phyloP scores from a whole-genome alignment of 2,888 invertebrate genomes.

The Orchesellides sinensis region DNA sequence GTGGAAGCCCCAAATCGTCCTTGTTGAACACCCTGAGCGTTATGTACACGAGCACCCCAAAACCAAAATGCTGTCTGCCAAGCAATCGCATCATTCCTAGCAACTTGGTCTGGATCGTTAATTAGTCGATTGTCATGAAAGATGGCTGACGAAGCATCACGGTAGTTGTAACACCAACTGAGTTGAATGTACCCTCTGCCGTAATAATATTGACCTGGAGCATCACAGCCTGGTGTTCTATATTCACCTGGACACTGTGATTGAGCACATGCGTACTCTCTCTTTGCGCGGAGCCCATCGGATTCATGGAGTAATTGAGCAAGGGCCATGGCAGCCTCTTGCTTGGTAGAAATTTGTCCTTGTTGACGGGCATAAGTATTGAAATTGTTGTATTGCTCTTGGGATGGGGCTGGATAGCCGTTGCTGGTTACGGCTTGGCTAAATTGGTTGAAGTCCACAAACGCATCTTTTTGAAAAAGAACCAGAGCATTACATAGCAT shows the following conservation, averaged over 20 bases:
- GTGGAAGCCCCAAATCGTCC: constrained; percentile 65
- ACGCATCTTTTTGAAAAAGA: neutral
- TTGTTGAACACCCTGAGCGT: constrained; percentile 35
- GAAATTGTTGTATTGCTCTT: constrained; percentile 49
- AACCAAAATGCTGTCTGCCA: constrained; percentile 67
- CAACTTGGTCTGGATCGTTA: constrained; percentile 62
- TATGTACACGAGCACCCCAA: constrained; percentile 57
- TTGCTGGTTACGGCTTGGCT: constrained; percentile 64
- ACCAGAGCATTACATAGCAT: no score
- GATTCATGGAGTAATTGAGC: constrained; percentile 66
- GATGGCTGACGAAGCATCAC: constrained; percentile 43
- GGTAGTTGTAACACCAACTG: constrained; percentile 70
- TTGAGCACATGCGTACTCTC: constrained; percentile 64
- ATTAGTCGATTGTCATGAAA: constrained; percentile 61
- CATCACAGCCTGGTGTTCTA: constrained; percentile 48
- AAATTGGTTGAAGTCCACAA: constrained; percentile 56
- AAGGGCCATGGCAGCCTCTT: constrained; percentile 72
- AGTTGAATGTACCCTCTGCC: constrained; percentile 70
- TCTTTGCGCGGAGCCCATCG: constrained; percentile 56
- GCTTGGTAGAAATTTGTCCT: constrained; percentile 45
- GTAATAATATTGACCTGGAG: constrained; percentile 50
- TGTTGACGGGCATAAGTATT: neutral
- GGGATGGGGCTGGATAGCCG: constrained; percentile 67
- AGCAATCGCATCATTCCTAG: constrained; percentile 55
- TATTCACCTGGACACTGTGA: constrained; percentile 52